Percentiles rank a stretch among this genome's conserved stretches.
Conservation (phyloP, 2,797 vertebrate species). For the Syncerus caffer region DNA sequence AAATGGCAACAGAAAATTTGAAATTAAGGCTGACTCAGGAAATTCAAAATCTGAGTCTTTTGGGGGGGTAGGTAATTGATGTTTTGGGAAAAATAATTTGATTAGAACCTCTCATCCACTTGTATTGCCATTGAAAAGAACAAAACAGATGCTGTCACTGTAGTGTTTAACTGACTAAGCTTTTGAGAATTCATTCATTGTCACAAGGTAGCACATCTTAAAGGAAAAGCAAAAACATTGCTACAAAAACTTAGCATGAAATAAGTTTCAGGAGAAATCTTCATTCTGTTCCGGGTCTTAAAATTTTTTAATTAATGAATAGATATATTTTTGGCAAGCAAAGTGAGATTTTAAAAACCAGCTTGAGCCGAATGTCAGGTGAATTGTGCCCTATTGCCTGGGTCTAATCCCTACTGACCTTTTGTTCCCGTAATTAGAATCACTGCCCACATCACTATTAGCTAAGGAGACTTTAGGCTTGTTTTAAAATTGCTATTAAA, state of each 20-base stretch:
- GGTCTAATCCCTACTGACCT: conserved; percentile 45
- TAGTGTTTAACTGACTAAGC: conserved; percentile 5
- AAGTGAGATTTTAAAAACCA: background rate
- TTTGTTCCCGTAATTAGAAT: conserved; percentile 58
- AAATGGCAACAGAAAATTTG: conserved; percentile 31
- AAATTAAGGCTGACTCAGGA: conserved; percentile 16
- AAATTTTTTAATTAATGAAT: background rate
- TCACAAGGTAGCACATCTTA: background rate
- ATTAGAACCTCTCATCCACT: conserved; percentile 23
- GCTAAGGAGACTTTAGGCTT: conserved; percentile 46
- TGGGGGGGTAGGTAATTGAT: conserved; percentile 28
- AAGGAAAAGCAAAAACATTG: background rate
- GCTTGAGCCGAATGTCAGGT: conserved; percentile 23
- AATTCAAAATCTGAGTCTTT: conserved; percentile 36
- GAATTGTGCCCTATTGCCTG: background rate
- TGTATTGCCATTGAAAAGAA: conserved; percentile 30
- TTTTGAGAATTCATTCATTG: conserved; percentile 12
- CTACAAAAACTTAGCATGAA: background rate
- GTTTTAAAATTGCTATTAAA: conserved; percentile 63
- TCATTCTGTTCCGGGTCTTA: background rate
- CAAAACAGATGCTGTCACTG: background rate
- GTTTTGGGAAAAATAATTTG: conserved; percentile 47
- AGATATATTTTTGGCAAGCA: background rate
- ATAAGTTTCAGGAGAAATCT: conserved; percentile 23
- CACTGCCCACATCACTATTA: conserved; percentile 26